These are phyloP conservation scores for Pantherophis vulpinus DNA, from an alignment of 2,797 vertebrate genomes.

Conservation along the genomic window DNA sequence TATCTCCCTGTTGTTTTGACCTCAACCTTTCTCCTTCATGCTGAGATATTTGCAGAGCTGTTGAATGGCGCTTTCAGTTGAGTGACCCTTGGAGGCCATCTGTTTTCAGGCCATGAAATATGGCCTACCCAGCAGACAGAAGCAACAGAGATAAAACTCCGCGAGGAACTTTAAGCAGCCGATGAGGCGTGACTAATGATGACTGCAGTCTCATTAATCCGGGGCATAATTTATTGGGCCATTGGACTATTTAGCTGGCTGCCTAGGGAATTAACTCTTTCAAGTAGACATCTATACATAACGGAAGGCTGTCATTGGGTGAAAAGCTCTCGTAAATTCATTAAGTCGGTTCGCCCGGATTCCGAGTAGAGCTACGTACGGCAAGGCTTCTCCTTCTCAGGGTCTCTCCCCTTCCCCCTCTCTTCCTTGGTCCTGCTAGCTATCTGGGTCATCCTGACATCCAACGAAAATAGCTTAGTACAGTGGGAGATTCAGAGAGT, in stretches of 20 bases:
- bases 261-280: slow-evolving; percentile 69
- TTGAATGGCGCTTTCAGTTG: slow-evolving; percentile 86
- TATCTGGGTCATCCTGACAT: not conserved
- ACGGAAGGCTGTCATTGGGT: not conserved
- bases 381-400: not conserved
- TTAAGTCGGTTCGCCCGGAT: not conserved
- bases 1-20: slow-evolving; percentile 83
- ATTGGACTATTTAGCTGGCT: slow-evolving; percentile 64
- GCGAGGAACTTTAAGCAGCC: slow-evolving; percentile 80
- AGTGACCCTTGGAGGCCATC: slow-evolving; percentile 81
- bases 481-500: not conserved
- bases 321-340: not conserved
- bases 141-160: slow-evolving; percentile 70
- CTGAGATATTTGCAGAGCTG: slow-evolving; percentile 76
- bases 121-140: slow-evolving; percentile 74
- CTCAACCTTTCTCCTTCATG: slow-evolving; percentile 68
- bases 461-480: not conserved
- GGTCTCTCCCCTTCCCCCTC: not conserved
- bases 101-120: slow-evolving; percentile 87
- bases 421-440: not conserved
- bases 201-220: slow-evolving; percentile 80
- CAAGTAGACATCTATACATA: slow-evolving; percentile 13
- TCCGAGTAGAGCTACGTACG: too few species aligned
- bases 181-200: slow-evolving; percentile 88
- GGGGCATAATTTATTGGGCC: slow-evolving; percentile 68